Evolutionary conservation across 2,797 vertebrate genomes (phyloP).

Genomic region (Cyprinella venusta): DNA sequence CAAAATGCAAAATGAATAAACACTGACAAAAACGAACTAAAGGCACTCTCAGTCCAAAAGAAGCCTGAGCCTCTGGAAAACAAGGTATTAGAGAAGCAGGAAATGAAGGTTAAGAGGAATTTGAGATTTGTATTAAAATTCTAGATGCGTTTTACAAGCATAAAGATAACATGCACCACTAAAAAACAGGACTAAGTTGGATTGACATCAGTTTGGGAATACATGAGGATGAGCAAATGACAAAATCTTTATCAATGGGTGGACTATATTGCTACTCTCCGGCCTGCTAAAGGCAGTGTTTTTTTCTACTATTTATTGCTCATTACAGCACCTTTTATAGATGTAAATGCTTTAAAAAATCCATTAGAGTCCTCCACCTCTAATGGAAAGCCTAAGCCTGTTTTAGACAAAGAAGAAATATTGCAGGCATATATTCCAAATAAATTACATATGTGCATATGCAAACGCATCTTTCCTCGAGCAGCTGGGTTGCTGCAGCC

Average conservation of each 20-base stretch:
- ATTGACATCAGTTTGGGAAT: not conserved
- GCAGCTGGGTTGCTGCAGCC: constrained; percentile 11
- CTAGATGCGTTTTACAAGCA: not conserved
- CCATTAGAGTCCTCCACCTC: not conserved
- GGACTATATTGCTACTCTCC: not conserved
- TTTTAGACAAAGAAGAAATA: not conserved
- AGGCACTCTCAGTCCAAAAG: constrained; percentile 47
- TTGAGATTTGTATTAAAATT: constrained; percentile 29
- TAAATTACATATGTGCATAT: constrained; percentile 29
- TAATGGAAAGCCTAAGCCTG: not conserved
- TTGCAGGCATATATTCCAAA: not conserved
- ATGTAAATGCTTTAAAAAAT: not conserved
- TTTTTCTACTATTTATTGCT: not conserved
- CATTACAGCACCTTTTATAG: not conserved
- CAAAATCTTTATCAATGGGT: not conserved
- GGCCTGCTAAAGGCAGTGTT: not conserved
- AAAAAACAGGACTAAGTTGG: not conserved
- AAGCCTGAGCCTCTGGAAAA: not conserved
- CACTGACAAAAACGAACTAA: constrained; percentile 64
- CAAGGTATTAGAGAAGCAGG: constrained; percentile 19
- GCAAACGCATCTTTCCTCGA: constrained; percentile 1
- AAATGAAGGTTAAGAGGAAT: constrained; percentile 35
- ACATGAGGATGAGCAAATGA: not conserved
- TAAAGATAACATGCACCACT: not conserved
- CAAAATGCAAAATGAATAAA: constrained; percentile 11